Conservation (phyloP, 2,113 vertebrate genomes). For the Paracanthobrama guichenoti region DNA sequence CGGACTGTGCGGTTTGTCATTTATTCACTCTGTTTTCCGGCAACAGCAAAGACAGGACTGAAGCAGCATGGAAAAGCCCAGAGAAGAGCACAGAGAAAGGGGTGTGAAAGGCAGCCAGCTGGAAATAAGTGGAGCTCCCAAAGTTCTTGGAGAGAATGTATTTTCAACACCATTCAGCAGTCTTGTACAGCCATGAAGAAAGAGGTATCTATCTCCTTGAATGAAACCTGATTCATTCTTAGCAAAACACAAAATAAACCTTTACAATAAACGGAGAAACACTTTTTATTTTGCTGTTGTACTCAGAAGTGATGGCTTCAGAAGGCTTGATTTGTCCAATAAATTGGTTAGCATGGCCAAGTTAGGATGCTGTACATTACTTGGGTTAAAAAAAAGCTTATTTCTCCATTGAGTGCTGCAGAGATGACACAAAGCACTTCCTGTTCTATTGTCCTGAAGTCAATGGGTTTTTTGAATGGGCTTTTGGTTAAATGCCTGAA, state of each 20-base stretch:
- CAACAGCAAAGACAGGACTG: conserved; percentile 21
- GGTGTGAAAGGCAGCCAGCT: conserved; percentile 20
- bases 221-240: conserved; percentile 24
- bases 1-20: conserved; percentile 38
- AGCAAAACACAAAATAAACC: conserved; percentile 42
- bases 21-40: background rate
- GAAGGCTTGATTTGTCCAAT: background rate
- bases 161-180: conserved; percentile 48
- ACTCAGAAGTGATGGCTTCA: background rate
- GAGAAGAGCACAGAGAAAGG: conserved; percentile 10
- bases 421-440: background rate
- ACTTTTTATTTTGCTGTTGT: conserved; percentile 3
- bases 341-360: background rate
- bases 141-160: conserved; percentile 33
- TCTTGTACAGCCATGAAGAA: conserved; percentile 25
- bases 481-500: background rate
- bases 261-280: conserved; percentile 5
- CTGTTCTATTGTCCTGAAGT: background rate
- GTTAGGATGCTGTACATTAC: no score
- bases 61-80: conserved; percentile 51
- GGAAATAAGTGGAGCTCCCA: conserved; percentile 12
- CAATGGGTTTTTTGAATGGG: background rate
- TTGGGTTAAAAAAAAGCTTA: background rate
- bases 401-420: background rate
- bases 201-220: conserved; percentile 49